These are phyloP conservation scores for Junonia oenone DNA, from an alignment of 2,888 invertebrate species.

Conservation along the genomic window DNA sequence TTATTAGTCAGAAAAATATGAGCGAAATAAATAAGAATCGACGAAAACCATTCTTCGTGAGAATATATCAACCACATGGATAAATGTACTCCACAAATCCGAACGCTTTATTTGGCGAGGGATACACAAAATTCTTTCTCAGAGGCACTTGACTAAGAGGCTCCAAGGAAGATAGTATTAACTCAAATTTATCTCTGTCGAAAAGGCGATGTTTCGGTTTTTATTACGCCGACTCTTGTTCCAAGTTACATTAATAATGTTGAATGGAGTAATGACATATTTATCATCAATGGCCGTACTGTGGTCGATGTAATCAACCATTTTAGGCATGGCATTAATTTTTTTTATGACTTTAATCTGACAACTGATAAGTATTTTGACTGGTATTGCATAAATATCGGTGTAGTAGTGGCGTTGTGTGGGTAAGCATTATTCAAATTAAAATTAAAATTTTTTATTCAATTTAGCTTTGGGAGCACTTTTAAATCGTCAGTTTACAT, in stretches of 20 bases:
- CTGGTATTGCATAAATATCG: too few species aligned
- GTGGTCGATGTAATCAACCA: too few species aligned
- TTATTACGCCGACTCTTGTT: constrained; percentile 20
- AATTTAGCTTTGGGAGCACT: too few species aligned
- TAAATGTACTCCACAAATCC: constrained; percentile 18
- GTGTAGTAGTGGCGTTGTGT: too few species aligned
- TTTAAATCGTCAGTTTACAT: too few species aligned
- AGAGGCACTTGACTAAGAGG: constrained; percentile 18
- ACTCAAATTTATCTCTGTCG: constrained; percentile 25
- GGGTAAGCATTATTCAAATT: too few species aligned
- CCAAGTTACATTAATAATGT: constrained; percentile 19
- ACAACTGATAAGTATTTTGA: too few species aligned
- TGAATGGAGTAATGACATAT: constrained; percentile 10
- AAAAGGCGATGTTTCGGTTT: constrained; percentile 13
- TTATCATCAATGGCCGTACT: constrained; percentile 4
- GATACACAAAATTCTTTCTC: constrained; percentile 9
- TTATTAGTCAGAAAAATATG: not conserved
- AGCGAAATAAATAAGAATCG: not conserved
- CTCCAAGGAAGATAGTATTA: constrained; percentile 19
- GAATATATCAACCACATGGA: not conserved
- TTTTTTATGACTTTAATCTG: too few species aligned
- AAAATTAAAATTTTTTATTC: too few species aligned
- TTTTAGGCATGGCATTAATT: too few species aligned
- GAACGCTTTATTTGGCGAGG: constrained; percentile 14
- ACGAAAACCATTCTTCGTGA: not conserved